Base-by-base conservation (phyloP, 1,140 invertebrate genomes). In the Rhopalosiphum padi region DNA sequence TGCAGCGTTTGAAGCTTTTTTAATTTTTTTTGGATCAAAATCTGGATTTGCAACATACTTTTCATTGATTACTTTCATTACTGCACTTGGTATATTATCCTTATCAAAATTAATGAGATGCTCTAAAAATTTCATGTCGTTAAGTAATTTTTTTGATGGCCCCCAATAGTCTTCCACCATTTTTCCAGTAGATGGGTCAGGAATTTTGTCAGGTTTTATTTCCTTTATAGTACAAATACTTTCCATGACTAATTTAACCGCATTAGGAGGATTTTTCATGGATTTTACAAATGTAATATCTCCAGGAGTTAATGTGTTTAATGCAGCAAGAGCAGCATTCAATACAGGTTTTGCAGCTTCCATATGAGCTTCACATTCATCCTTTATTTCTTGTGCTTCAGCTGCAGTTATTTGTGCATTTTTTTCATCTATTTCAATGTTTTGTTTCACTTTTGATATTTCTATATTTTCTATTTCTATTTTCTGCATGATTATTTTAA, bases 241-340 rank as follows among this genome's bases (percentile, higher is more conserved):
- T 97, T 99, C 98, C 94, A 96, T 98, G 3, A 99, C 98, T 90
- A 99, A 95, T 95, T 98, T 97, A 0, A 99, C 98, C 43, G 97
- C 98, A n/a, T 97, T 96, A 0, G 99, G 99, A 2, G 99, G 99
- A 95, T 98, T 99, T 96, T 99, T 99, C 99, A 99, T 99, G 0
- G 98, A 97, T 95, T 99, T 99, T 0, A 99, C 98, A 11, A 99
- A 96, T 15, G 98, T 98, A 83, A 99, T 98, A 95, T 99, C 99
- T 0, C 97, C 96, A 0, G 98, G 98, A 95, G 99, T 99, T 0
- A 99, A 95, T 0, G 98, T 99, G 95, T 99, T 97, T 0, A 99
- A 96, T 1, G 99, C 98, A n/a, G 97, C 95, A 0, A 99, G 95
- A 0, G 97, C 99, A 0, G 98, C 97, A 95, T 99, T 97, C 21